These are phyloP conservation scores for Megalops cyprinoides DNA, from an alignment of 2,797 vertebrate species.

Conservation along the genomic window DNA sequence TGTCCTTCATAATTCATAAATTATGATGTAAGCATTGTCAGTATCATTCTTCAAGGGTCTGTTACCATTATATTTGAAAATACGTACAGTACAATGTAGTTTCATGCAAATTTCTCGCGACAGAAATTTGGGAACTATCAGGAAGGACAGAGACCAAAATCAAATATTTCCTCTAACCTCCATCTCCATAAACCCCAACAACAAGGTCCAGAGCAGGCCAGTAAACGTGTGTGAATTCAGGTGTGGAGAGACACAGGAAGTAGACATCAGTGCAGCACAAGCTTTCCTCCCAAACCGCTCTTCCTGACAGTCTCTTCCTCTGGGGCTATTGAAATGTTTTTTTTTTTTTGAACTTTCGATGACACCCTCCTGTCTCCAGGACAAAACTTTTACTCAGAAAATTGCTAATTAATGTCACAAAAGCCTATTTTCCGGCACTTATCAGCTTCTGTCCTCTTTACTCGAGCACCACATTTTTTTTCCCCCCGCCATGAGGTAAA, in stretches of 20 bases:
- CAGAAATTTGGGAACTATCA: not conserved
- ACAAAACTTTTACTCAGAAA: conserved; percentile 57
- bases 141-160: not conserved
- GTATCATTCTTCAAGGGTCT: no score
- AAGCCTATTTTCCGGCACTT: conserved; percentile 57
- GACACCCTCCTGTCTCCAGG: conserved; percentile 52
- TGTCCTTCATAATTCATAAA: no score
- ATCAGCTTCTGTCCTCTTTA: conserved; percentile 51
- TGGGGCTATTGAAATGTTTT: conserved; percentile 56
- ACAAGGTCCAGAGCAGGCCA: not conserved
- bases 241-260: not conserved
- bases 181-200: not conserved
- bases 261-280: not conserved
- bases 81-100: no score
- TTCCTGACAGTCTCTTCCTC: conserved; percentile 17
- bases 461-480: conserved; percentile 40
- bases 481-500: conserved; percentile 52
- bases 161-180: not conserved
- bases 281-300: not conserved
- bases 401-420: conserved; percentile 37
- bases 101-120: no score
- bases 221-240: not conserved
- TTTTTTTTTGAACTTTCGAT: conserved; percentile 60
- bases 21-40: no score
- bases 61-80: no score